A percentile compares a stretch with the other conserved stretches of the same genome.
Evolutionary conservation across 64 coral and sea anemone genomes (phyloP).

Genomic region (Pocillopora damicornis): DNA sequence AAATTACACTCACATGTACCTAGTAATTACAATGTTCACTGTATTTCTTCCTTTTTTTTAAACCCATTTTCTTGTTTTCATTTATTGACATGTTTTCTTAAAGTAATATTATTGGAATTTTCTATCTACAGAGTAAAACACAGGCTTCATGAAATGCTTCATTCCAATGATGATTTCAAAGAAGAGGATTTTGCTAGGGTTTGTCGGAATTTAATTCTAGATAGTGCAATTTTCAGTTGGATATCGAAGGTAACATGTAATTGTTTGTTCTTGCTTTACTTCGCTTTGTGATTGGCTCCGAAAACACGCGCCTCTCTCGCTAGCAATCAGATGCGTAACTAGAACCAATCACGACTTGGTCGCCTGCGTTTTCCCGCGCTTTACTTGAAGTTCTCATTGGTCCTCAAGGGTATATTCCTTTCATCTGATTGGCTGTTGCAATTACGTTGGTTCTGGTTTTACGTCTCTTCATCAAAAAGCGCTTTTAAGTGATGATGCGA

Average conservation of each 20-base stretch:
- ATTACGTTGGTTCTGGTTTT: too few relatives aligned
- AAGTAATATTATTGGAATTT: not conserved
- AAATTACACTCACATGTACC: too few relatives aligned
- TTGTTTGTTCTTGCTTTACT: not conserved
- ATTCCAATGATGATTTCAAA: slow-evolving; percentile 67
- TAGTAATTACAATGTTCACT: too few relatives aligned
- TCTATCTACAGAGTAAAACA: slow-evolving; percentile 52
- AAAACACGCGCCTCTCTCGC: too few relatives aligned
- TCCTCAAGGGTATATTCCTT: too few relatives aligned
- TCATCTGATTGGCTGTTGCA: too few relatives aligned
- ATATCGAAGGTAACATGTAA: not conserved
- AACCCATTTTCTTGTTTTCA: not conserved
- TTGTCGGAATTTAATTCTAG: not conserved
- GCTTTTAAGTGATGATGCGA: not conserved
- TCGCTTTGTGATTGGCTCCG: too few relatives aligned
- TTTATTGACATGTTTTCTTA: not conserved
- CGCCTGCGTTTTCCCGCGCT: too few relatives aligned
- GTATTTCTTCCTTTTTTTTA: not conserved
- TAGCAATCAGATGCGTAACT: too few relatives aligned
- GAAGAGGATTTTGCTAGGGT: slow-evolving; percentile 79
- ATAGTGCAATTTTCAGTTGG: not conserved
- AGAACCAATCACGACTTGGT: too few relatives aligned
- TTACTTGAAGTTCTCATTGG: too few relatives aligned
- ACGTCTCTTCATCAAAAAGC: too few relatives aligned
- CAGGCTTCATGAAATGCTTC: slow-evolving; percentile 84